Percentiles rank a stretch among this genome's conserved stretches.
These are phyloP conservation scores for Tachypleus tridentatus DNA, from an alignment of 1,140 invertebrate species.

Conservation along the genomic window DNA sequence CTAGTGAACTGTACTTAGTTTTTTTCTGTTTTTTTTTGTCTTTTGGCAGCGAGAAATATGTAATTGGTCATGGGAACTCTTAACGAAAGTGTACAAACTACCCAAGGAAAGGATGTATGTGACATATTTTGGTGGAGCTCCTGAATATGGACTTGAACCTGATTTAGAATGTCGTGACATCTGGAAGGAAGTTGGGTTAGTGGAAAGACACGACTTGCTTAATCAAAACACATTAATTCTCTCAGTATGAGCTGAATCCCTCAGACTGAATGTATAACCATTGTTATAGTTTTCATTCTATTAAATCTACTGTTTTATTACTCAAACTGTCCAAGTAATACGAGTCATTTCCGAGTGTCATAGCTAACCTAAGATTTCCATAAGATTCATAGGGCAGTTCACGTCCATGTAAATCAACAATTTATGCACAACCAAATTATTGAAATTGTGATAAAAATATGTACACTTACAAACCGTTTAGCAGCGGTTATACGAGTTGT, in stretches of 20 bases:
- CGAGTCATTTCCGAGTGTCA: too few relatives aligned
- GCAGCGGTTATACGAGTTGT: neutral
- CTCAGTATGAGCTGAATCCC: neutral
- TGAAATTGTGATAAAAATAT: too few relatives aligned
- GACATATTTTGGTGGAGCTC: constrained; percentile 94
- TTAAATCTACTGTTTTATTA: too few relatives aligned
- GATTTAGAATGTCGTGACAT: constrained; percentile 85
- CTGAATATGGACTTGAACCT: constrained; percentile 64
- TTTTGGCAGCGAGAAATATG: constrained; percentile 74
- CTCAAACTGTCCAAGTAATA: too few relatives aligned
- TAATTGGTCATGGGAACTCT: constrained; percentile 92
- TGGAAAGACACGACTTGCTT: constrained; percentile 2
- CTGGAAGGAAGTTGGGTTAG: constrained; percentile 57
- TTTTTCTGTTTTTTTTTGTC: constrained; percentile 1
- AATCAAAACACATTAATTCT: neutral
- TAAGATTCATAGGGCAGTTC: too few relatives aligned
- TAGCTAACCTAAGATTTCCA: too few relatives aligned
- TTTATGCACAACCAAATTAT: too few relatives aligned
- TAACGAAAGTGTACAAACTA: constrained; percentile 60
- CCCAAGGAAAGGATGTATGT: constrained; percentile 84
- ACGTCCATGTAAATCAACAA: too few relatives aligned
- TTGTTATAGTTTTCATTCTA: neutral
- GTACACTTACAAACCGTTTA: too few relatives aligned
- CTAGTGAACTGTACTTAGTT: too few relatives aligned
- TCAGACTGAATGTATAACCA: neutral